Conservation (phyloP, 2,888 invertebrate species). For the Epistrophe grossulariae region DNA sequence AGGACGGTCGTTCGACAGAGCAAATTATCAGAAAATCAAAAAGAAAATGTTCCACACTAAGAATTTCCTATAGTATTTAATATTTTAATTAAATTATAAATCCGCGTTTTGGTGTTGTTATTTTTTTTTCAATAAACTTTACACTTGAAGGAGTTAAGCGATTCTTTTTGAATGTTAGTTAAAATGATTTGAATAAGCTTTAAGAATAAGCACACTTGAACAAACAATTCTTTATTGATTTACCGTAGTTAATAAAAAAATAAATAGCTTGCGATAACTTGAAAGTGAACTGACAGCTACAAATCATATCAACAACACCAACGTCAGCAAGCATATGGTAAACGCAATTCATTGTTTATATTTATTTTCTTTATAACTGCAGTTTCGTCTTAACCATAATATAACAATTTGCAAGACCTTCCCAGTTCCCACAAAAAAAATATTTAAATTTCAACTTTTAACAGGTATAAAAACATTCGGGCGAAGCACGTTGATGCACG, state of each 20-base stretch:
- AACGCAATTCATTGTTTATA: neutral
- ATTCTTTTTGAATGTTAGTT: neutral
- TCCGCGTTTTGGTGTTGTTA: too few species aligned
- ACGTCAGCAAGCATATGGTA: neutral
- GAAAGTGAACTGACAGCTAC: neutral
- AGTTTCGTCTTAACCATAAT: too few species aligned
- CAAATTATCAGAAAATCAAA: too few species aligned
- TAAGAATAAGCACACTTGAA: neutral
- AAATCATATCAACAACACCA: neutral
- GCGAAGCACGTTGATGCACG: too few species aligned
- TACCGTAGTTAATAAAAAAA: neutral
- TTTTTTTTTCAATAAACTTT: neutral
- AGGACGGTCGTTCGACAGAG: too few species aligned
- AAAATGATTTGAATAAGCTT: neutral
- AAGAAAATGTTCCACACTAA: too few species aligned
- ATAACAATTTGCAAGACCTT: too few species aligned
- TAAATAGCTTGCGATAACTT: neutral
- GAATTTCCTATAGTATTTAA: too few species aligned
- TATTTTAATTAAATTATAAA: too few species aligned
- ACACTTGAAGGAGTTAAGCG: neutral
- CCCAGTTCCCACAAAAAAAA: too few species aligned
- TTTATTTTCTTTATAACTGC: neutral
- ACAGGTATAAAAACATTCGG: too few species aligned
- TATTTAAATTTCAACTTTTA: too few species aligned
- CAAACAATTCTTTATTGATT: neutral